phyloP scores from a whole-genome alignment of 1,140 invertebrate genomes.

The Mycetomoellerius zeteki region DNA sequence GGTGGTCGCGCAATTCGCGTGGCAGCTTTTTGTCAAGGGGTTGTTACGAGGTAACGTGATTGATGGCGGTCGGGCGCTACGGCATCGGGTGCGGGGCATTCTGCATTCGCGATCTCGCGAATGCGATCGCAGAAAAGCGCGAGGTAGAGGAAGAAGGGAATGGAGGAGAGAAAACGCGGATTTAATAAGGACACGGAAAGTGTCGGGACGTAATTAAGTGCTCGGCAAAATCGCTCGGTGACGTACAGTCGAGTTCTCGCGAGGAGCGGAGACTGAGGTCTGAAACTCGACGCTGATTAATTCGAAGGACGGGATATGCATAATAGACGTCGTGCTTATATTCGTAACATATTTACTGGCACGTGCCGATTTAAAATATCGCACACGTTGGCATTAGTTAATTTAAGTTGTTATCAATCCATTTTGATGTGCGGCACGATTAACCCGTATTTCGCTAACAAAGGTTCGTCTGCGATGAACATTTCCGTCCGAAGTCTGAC shows the following conservation, averaged over 20 bases:
- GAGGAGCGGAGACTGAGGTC: not conserved
- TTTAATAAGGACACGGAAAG: constrained; percentile 69
- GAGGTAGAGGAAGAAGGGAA: not conserved
- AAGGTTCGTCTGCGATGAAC: constrained; percentile 4
- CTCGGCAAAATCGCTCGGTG: constrained; percentile 27
- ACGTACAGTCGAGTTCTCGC: not conserved
- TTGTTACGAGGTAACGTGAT: constrained; percentile 77
- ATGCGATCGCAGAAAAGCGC: constrained; percentile 37
- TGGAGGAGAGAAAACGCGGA: constrained; percentile 50
- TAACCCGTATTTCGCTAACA: constrained; percentile 26
- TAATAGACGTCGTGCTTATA: not conserved
- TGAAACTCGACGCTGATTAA: constrained; percentile 36
- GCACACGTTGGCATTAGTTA: not conserved
- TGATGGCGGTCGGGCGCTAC: constrained; percentile 69
- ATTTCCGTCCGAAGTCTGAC: constrained; percentile 20
- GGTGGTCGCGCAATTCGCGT: constrained; percentile 78
- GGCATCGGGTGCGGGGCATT: constrained; percentile 7
- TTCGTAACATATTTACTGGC: not conserved
- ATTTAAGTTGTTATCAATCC: constrained; percentile 11
- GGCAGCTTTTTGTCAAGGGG: constrained; percentile 79
- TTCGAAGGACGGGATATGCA: constrained; percentile 29
- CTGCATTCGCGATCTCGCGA: constrained; percentile 60
- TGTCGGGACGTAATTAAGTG: constrained; percentile 63
- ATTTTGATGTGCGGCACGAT: not conserved
- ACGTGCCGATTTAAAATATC: constrained; percentile 23